Evolutionary conservation across 2,888 invertebrate genomes (phyloP), one percentile per base, ranked within the genome.

Genomic region (Anthophora plumipes): DNA sequence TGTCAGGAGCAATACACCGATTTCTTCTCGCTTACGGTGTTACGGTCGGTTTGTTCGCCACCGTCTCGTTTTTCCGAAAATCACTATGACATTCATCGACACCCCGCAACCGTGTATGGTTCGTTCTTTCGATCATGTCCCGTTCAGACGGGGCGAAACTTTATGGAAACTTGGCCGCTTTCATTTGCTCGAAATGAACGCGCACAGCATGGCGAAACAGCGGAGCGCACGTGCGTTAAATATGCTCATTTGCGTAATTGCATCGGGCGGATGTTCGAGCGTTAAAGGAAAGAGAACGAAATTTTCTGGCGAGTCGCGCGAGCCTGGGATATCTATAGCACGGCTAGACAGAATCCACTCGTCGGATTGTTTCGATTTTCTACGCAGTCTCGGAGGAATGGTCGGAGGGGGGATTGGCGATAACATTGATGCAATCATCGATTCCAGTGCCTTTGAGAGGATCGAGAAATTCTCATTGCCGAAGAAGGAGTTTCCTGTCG

Each of bases 181-280:
- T 55, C 72, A 37, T 73, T 80, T 60, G 63, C 64, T 69, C 68
- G 64, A 64, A 73, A 77, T 77, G 69, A 80, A 80, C 72, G 73
- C 43, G 80, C 63, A n/a, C n/a, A n/a, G 43, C 71, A 46, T 46
- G 71, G 71, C 68, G 61, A 72, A 77, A 77, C 67, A 77, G 25
- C 31, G 60, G 61, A 14, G 67, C 80, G 71, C 80, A 77, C 80
- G 80, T 80, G 71, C 77, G 80, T 80, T 77, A 73, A 80, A 80
- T 80, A 80, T 55, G 77, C 72, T 77, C 77, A 57, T 79, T 66
- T 60, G 67, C 75, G 75, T 75, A 80, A 82, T 82, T 75, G 68
- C 63, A 70, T 76, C 48, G 71, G 43, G 31, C 37, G 68, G 63
- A 54, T 74, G 54, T 74, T 43, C 43, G 41, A 31, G 52, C 37